These are phyloP conservation scores for Acromyrmex echinatior DNA, from an alignment of 1,140 invertebrate genomes.

Conservation along the genomic window DNA sequence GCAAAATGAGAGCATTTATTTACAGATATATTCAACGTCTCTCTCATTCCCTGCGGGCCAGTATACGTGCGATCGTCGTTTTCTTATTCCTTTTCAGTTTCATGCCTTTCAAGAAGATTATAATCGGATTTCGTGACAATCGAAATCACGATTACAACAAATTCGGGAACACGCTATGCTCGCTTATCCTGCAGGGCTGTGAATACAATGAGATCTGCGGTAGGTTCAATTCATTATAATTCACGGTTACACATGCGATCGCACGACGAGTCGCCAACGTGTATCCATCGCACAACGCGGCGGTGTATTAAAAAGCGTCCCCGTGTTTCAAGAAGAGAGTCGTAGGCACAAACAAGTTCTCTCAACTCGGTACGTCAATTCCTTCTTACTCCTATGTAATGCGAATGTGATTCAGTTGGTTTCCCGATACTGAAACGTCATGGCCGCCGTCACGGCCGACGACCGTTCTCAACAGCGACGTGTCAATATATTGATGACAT, in stretches of 20 bases:
- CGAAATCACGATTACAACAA: slow-evolving; percentile 60
- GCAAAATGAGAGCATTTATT: slow-evolving; percentile 4
- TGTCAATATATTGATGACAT: slow-evolving; percentile 65
- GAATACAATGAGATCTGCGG: slow-evolving; percentile 70
- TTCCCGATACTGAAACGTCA: slow-evolving; percentile 51
- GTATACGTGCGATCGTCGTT: slow-evolving; percentile 18
- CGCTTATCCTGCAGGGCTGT: slow-evolving; percentile 60
- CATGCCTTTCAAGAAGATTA: slow-evolving; percentile 68
- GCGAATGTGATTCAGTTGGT: slow-evolving; percentile 31
- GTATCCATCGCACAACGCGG: slow-evolving; percentile 29
- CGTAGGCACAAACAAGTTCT: slow-evolving; percentile 77
- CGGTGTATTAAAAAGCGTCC: slow-evolving; percentile 54
- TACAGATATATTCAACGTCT: neutral
- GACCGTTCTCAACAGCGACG: slow-evolving; percentile 56
- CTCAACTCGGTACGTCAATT: slow-evolving; percentile 76
- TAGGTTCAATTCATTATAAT: slow-evolving; percentile 70
- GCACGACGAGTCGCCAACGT: slow-evolving; percentile 33
- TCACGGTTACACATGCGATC: slow-evolving; percentile 52
- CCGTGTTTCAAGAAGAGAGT: slow-evolving; percentile 68
- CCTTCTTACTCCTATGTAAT: slow-evolving; percentile 56
- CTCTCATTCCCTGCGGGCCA: neutral
- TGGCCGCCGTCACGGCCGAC: slow-evolving; percentile 18
- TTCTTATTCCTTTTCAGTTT: slow-evolving; percentile 64
- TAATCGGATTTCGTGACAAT: slow-evolving; percentile 55
- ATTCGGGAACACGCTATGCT: slow-evolving; percentile 61